These are phyloP conservation scores for Hydrolagus affinis DNA, from an alignment of 2,113 vertebrate species.

Conservation along the genomic window DNA sequence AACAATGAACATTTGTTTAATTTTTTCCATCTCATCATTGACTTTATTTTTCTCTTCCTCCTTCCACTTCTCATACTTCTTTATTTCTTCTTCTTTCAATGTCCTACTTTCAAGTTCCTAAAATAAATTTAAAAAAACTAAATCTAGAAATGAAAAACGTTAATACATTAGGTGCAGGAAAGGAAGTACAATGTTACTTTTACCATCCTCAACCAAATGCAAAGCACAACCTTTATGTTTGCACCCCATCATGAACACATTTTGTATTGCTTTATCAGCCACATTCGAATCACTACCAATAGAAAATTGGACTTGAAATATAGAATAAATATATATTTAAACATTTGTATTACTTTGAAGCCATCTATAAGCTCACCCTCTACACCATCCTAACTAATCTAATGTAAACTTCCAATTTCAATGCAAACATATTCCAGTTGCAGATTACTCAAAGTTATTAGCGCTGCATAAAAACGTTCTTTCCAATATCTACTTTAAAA, in stretches of 20 bases:
- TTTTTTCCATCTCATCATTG: slow-evolving; percentile 72
- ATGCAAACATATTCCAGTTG: too few species aligned
- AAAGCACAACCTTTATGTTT: background rate
- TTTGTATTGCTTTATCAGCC: background rate
- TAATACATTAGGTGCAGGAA: background rate
- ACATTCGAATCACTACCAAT: background rate
- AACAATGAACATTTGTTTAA: slow-evolving; percentile 73
- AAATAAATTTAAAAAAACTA: slow-evolving; percentile 36
- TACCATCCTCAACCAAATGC: background rate
- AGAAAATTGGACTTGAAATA: background rate
- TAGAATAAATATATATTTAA: background rate
- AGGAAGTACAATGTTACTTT: background rate
- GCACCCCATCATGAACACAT: background rate
- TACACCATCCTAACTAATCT: too few species aligned
- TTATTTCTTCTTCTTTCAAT: slow-evolving; percentile 66
- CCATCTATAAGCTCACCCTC: background rate
- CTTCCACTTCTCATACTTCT: slow-evolving; percentile 74
- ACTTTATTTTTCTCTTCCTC: slow-evolving; percentile 72
- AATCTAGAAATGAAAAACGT: background rate
- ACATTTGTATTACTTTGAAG: background rate
- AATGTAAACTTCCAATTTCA: too few species aligned
- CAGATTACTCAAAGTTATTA: too few species aligned
- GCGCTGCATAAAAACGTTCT: too few species aligned
- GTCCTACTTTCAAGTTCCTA: slow-evolving; percentile 75
- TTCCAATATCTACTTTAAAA: too few species aligned